Conservation (phyloP, 2,797 vertebrate species). For the Pantherophis vulpinus region DNA sequence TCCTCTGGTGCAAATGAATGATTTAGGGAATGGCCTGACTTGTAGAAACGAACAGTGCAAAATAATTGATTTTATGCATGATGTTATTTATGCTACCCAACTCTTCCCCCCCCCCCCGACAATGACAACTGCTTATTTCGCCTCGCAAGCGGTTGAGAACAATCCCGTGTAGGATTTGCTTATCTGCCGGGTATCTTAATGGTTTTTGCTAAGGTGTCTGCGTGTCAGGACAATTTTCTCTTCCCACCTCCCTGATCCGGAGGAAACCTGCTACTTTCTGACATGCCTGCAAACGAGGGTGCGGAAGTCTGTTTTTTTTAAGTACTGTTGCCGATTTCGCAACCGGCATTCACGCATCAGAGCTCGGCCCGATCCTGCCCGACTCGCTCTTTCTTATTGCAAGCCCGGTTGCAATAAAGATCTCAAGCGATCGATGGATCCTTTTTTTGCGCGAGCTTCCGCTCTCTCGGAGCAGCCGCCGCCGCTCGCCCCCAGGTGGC, state of each 20-base stretch:
- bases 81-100: background rate
- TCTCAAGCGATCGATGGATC: background rate
- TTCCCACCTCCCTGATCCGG: background rate
- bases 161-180: background rate
- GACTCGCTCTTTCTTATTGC: background rate
- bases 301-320: background rate
- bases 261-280: no score
- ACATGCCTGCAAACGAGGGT: background rate
- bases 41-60: background rate
- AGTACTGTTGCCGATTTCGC: no score
- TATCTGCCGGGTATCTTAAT: background rate
- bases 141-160: background rate
- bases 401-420: background rate
- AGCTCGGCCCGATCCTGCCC: background rate
- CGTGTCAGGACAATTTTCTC: background rate
- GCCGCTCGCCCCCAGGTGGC: background rate
- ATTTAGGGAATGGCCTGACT: background rate
- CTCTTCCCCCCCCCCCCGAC: accelerated
- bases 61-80: background rate
- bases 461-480: background rate
- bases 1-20: background rate
- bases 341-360: background rate
- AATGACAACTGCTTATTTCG: background rate
- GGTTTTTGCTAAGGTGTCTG: background rate
- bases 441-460: background rate